phyloP scores from a whole-genome alignment of 2,888 invertebrate genomes.

The Oasisia sp. region DNA sequence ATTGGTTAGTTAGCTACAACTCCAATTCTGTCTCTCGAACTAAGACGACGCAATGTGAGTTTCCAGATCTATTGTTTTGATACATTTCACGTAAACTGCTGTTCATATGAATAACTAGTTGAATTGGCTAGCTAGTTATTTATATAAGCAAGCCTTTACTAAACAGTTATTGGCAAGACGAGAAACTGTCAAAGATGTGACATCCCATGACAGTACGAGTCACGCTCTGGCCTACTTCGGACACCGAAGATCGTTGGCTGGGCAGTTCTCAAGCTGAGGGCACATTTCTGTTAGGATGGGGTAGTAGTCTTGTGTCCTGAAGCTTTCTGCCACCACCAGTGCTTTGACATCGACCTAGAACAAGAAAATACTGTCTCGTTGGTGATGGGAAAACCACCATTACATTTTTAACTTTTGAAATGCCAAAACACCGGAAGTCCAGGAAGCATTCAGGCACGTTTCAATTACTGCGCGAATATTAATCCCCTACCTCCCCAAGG shows the following conservation, averaged over 20 bases:
- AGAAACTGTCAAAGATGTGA: background rate
- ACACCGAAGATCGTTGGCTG: conserved; percentile 64
- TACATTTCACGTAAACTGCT: too few species aligned
- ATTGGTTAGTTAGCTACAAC: too few species aligned
- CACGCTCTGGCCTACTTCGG: background rate
- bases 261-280: conserved; percentile 69
- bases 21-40: too few species aligned
- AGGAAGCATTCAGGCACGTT: too few species aligned
- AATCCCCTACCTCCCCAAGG: too few species aligned
- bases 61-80: too few species aligned
- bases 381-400: background rate
- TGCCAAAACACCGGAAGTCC: background rate
- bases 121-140: too few species aligned
- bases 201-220: background rate
- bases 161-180: conserved; percentile 56
- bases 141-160: too few species aligned
- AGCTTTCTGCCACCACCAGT: conserved; percentile 74
- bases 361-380: background rate
- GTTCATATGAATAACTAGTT: too few species aligned
- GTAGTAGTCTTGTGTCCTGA: conserved; percentile 77
- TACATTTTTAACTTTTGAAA: background rate
- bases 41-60: too few species aligned
- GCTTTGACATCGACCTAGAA: conserved; percentile 72
- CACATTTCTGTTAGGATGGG: conserved; percentile 72
- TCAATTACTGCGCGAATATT: too few species aligned